Base-by-base conservation (phyloP, 2,113 vertebrate species). In the Oriolus oriolus region DNA sequence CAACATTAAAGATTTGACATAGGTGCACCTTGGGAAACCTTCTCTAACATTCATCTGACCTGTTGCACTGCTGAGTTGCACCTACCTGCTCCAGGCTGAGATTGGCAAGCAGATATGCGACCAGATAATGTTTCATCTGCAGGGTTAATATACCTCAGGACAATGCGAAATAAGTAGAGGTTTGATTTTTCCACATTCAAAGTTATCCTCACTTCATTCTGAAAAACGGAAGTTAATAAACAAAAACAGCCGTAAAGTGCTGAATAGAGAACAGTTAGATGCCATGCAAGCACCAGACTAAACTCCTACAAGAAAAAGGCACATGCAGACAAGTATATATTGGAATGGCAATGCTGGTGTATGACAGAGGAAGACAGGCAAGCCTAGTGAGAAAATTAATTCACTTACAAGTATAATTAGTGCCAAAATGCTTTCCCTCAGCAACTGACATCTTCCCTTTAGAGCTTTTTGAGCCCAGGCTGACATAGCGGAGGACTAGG, bases 201-300 rank as follows among this genome's bases (percentile, higher is more conserved):
- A 96, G 95, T 97, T 96, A 99, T 97, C 97, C 96, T 99, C 92
- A 99, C 98, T 98, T 99, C 98, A 94, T 97, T 99, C 99, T 99
- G 98, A 95, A 98, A 98, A 98, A 98, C 52, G 77, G 94, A 97
- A 96, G 91, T 97, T 97, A 97, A 97, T 96, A 94, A 94, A 97
- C 93, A 97, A 95, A 86, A 85, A 61, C 80, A 75, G 85, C 69
- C 93, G 0, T 93, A 87, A 95, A 93, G 66, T 84, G 89, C 57
- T 83, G 74, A 96, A 94, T 22, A 93, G 78, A 91, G 79, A 57
- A 66, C 57, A 59, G 60, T 81, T 71, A 91, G 94, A 95, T 96
- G 93, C 95, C 92, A 96, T 90, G 92, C 76, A 94, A 95, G 86
- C 57, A 83, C 80, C 85, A 59, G 27, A 81, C 60, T 96, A 65